A percentile compares a stretch with the other conserved stretches of the same genome.
Conservation (phyloP, 2,113 vertebrate genomes). For the Kryptolebias marmoratus region DNA sequence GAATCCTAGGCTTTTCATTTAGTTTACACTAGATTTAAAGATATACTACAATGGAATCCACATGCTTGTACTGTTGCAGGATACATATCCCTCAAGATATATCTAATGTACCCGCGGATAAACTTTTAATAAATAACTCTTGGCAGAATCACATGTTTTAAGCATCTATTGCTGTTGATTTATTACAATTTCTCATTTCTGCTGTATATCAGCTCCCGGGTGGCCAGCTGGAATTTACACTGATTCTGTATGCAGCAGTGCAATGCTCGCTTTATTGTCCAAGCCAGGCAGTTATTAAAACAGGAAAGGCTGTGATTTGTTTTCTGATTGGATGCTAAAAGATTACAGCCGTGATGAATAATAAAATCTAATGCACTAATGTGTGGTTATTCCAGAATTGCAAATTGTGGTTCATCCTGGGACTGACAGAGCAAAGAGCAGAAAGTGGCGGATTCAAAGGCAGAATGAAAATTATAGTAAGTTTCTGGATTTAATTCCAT, state of each 20-base stretch:
- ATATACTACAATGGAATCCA: neutral
- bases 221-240: conserved; percentile 66
- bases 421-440: conserved; percentile 16
- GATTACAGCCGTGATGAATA: conserved; percentile 58
- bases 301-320: conserved; percentile 50
- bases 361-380: conserved; percentile 46
- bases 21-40: no score
- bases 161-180: conserved; percentile 37
- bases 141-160: conserved; percentile 24
- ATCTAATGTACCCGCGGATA: conserved; percentile 7
- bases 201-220: conserved; percentile 44
- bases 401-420: conserved; percentile 4
- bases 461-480: neutral
- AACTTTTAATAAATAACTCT: conserved; percentile 29
- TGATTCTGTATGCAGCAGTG: conserved; percentile 61
- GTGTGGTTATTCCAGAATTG: conserved; percentile 24
- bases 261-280: conserved; percentile 60
- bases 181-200: conserved; percentile 58
- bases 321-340: conserved; percentile 63
- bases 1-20: no score
- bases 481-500: conserved; percentile 4
- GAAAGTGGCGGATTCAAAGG: neutral
- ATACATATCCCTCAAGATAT: neutral
- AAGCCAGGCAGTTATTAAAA: conserved; percentile 59
- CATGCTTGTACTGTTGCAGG: neutral